phyloP scores from a whole-genome alignment of 2,113 vertebrate species.

The Excalfactoria chinensis region DNA sequence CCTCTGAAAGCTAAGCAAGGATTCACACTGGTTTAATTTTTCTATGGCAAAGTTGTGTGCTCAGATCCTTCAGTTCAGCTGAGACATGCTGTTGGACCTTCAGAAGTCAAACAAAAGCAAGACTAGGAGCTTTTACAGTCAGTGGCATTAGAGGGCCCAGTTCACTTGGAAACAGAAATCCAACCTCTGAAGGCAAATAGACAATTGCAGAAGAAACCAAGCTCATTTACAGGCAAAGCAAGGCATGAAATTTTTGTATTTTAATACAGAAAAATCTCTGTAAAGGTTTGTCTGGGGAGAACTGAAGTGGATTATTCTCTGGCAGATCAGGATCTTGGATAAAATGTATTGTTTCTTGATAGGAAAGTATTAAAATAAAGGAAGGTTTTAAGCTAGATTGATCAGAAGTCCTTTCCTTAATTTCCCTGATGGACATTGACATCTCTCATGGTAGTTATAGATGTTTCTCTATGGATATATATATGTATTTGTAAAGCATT shows the following conservation, averaged over 20 bases:
- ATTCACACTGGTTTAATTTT: not conserved
- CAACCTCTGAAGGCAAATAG: not conserved
- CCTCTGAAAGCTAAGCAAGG: not conserved
- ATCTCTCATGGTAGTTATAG: not conserved
- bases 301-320: not conserved
- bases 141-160: not conserved
- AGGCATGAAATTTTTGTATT: not conserved
- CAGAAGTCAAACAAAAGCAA: not conserved
- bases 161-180: not conserved
- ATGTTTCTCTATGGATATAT: not conserved
- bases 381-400: rapidly evolving
- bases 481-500: not conserved
- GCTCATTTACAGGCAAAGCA: not conserved
- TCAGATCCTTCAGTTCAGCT: not conserved
- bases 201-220: not conserved
- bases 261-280: not conserved
- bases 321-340: not conserved
- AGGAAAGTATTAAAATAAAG: not conserved
- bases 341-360: not conserved
- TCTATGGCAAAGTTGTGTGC: not conserved
- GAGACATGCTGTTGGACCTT: rapidly evolving
- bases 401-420: not conserved
- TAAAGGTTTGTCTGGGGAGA: not conserved
- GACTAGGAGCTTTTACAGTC: not conserved
- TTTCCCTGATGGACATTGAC: not conserved